A percentile compares a stretch with the other conserved stretches of the same genome.
These are phyloP conservation scores for Pelecanoides urinatrix DNA, from an alignment of 2,113 vertebrate genomes.

Conservation along the genomic window DNA sequence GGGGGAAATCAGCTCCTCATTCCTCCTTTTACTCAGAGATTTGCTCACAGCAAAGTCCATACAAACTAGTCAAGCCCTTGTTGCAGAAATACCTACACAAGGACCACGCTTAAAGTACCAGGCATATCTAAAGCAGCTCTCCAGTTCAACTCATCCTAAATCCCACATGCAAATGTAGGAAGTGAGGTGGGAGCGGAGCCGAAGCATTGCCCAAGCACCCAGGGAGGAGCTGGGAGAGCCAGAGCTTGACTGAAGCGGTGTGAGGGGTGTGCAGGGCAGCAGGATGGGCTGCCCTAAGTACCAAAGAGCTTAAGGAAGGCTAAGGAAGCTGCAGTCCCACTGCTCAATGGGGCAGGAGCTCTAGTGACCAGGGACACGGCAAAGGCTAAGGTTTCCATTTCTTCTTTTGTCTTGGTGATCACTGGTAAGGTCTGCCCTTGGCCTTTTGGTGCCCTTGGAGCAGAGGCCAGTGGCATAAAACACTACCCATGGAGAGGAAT, in stretches of 20 bases:
- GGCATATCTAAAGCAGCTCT: background rate
- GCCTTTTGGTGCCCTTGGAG: background rate
- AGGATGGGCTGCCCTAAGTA: background rate
- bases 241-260: background rate
- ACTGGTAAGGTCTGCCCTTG: background rate
- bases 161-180: background rate
- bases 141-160: background rate
- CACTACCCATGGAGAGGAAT: background rate
- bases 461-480: background rate
- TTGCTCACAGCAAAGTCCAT: background rate
- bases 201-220: background rate
- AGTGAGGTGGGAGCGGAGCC: background rate
- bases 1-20: background rate
- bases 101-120: background rate
- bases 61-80: background rate
- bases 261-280: background rate
- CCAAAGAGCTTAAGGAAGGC: background rate
- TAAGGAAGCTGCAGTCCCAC: background rate
- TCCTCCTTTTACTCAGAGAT: background rate
- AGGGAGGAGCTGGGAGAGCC: background rate
- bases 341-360: background rate
- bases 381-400: background rate
- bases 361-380: background rate
- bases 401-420: background rate
- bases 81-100: background rate